Conservation (phyloP, 1,140 invertebrate genomes). For the Steinernema khuongi region DNA sequence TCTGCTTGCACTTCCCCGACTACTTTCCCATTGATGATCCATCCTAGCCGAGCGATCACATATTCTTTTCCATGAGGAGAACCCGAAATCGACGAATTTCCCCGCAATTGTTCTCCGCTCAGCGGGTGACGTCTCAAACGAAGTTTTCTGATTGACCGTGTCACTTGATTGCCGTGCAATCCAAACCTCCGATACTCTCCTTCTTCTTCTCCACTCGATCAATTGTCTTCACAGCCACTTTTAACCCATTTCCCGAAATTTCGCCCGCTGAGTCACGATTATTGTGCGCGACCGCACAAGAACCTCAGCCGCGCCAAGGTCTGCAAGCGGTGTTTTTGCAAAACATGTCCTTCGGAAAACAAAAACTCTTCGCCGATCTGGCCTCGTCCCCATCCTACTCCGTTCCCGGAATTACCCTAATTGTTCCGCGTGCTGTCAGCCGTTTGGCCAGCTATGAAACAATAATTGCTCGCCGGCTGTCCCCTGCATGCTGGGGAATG, state of each 20-base stretch:
- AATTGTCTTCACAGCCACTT: not conserved
- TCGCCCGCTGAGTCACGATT: not conserved
- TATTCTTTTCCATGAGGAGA: too few species aligned
- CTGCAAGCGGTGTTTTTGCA: not conserved
- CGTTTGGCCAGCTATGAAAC: not conserved
- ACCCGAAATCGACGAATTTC: not conserved
- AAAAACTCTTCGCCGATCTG: not conserved
- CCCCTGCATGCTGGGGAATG: not conserved
- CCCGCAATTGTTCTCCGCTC: not conserved
- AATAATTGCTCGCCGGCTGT: too few species aligned
- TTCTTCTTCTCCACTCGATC: not conserved
- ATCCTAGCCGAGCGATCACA: too few species aligned
- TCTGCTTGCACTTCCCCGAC: too few species aligned
- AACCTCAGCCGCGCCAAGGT: not conserved
- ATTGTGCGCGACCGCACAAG: too few species aligned
- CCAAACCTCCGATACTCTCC: not conserved
- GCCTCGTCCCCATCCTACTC: not conserved
- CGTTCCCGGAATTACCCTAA: not conserved
- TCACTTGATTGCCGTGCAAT: not conserved
- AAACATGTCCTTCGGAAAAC: not conserved
- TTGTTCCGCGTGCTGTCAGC: not conserved
- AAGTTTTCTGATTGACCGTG: slow-evolving; percentile 11
- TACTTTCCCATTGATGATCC: too few species aligned
- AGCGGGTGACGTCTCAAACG: not conserved
- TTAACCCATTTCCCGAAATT: not conserved